phyloP scores from a whole-genome alignment of 2,797 vertebrate species.

The Anguilla anguilla region DNA sequence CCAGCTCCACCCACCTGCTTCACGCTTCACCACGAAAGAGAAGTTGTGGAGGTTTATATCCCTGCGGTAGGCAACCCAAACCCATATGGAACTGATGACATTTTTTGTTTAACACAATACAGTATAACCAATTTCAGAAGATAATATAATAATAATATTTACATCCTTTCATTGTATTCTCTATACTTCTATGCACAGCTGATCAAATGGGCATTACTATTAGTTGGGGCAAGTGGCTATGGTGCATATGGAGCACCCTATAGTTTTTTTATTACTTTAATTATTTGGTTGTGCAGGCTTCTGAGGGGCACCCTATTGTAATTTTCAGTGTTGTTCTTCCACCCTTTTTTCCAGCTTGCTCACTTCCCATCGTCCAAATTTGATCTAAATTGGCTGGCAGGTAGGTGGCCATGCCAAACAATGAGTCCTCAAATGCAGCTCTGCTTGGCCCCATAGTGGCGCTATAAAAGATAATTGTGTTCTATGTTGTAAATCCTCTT shows the following conservation, averaged over 20 bases:
- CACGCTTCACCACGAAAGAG: not conserved
- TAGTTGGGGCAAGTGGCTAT: not conserved
- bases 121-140: not conserved
- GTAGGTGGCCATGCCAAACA: not conserved
- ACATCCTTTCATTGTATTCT: too few species aligned
- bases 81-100: not conserved
- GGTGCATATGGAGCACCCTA: not conserved
- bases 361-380: not conserved
- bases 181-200: too few species aligned
- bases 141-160: not conserved
- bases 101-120: not conserved
- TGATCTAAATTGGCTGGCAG: not conserved
- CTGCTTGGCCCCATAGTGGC: not conserved
- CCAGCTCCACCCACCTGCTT: not conserved
- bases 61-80: not conserved
- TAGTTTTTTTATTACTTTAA: not conserved
- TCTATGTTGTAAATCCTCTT: not conserved
- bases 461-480: conserved; percentile 3
- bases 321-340: not conserved
- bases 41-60: not conserved
- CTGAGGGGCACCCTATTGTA: not conserved
- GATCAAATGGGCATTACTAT: not conserved
- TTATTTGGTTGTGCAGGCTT: not conserved
- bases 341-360: not conserved
- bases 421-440: not conserved